These are phyloP conservation scores for Grantiella picta DNA, from an alignment of 2,113 vertebrate genomes.

Conservation along the genomic window DNA sequence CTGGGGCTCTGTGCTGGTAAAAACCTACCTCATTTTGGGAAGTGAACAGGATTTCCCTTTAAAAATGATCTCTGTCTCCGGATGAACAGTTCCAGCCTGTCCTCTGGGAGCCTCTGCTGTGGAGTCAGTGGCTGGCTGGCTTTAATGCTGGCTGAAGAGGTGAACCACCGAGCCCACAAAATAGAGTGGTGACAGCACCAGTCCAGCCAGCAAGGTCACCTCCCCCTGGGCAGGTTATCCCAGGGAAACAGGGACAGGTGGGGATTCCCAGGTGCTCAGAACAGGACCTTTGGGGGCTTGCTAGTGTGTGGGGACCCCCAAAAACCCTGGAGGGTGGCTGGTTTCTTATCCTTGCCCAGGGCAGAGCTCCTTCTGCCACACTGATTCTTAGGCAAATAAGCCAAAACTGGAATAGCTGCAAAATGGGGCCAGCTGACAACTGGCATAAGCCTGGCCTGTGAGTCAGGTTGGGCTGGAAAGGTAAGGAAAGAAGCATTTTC, in stretches of 20 bases:
- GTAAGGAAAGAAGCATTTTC: background rate
- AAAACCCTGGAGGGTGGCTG: background rate
- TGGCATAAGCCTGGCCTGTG: background rate
- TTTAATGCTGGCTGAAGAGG: background rate
- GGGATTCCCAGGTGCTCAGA: background rate
- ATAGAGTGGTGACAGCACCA: background rate
- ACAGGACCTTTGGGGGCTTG: background rate
- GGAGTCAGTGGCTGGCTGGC: background rate
- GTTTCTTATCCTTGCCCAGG: background rate
- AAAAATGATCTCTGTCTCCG: background rate
- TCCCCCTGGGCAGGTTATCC: background rate
- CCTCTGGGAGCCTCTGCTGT: background rate
- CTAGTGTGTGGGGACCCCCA: rapidly evolving
- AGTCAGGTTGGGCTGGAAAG: background rate
- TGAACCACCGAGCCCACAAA: background rate
- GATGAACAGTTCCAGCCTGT: background rate
- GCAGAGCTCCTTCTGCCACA: background rate
- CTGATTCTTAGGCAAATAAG: background rate
- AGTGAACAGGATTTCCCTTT: conserved; percentile 34
- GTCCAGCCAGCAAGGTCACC: background rate
- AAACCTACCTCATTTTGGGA: conserved; percentile 3
- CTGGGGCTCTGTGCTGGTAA: background rate
- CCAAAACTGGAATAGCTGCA: background rate
- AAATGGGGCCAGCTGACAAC: background rate
- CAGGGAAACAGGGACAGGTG: background rate